These are phyloP conservation scores for Zaprionus ghesquierei DNA, from an alignment of 1,140 invertebrate genomes.

Conservation along the genomic window DNA sequence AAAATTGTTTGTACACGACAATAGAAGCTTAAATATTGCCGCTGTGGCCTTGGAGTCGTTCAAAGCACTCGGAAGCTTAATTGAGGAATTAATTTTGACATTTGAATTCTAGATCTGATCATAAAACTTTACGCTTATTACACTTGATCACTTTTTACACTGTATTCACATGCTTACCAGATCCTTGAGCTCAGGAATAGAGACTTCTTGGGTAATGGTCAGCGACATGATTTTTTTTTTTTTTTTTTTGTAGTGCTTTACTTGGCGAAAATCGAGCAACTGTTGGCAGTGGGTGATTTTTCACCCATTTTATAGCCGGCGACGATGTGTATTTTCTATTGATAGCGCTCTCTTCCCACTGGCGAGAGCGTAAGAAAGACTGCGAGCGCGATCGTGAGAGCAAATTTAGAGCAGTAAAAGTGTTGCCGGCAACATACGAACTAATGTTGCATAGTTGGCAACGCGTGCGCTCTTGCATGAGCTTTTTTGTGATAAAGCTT, in stretches of 20 bases:
- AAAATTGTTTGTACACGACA: not conserved
- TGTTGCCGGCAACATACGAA: slow-evolving; percentile 15
- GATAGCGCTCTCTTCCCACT: slow-evolving; percentile 16
- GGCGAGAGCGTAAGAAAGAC: not conserved
- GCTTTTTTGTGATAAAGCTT: slow-evolving; percentile 25
- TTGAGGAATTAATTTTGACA: slow-evolving; percentile 9
- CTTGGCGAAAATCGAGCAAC: slow-evolving; percentile 41
- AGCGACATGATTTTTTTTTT: slow-evolving; percentile 58
- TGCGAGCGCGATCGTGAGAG: not conserved
- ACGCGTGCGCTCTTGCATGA: slow-evolving; percentile 9
- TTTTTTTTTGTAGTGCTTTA: slow-evolving; percentile 33
- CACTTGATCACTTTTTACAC: slow-evolving; percentile 4
- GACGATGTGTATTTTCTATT: slow-evolving; percentile 31
- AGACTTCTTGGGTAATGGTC: slow-evolving; percentile 55
- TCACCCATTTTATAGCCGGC: slow-evolving; percentile 42
- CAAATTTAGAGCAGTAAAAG: not conserved
- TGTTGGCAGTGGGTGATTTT: slow-evolving; percentile 43
- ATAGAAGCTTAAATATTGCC: slow-evolving; percentile 31
- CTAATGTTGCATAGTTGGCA: slow-evolving; percentile 13
- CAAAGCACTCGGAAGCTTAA: slow-evolving; percentile 39
- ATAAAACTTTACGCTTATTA: not conserved
- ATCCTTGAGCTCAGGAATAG: slow-evolving; percentile 71
- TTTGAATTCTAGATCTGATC: not conserved
- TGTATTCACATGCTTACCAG: slow-evolving; percentile 50
- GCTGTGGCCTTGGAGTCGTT: slow-evolving; percentile 33